A percentile compares a stretch with the other conserved stretches of the same genome.
Conservation (phyloP, 2,888 invertebrate genomes). For the Platycheirus rosarum region DNA sequence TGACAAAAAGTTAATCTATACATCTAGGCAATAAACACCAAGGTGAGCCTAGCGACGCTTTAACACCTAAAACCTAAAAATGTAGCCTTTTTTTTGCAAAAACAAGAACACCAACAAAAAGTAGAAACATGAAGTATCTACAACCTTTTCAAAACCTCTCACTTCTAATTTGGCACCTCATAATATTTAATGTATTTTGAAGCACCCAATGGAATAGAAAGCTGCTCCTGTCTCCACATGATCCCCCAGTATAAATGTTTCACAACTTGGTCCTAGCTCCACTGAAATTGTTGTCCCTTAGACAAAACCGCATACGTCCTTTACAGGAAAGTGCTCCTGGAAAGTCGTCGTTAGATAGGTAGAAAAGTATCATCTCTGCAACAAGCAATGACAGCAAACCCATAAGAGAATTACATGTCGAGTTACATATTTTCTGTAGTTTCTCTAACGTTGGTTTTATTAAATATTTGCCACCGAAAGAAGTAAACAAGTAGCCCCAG, state of each 20-base stretch:
- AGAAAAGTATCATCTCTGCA: conserved; percentile 56
- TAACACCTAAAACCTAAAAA: too few species aligned
- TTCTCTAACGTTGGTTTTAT: conserved; percentile 77
- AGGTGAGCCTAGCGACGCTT: too few species aligned
- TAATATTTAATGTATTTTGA: conserved; percentile 24
- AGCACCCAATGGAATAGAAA: conserved; percentile 29
- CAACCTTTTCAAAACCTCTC: background rate
- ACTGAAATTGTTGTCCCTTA: conserved; percentile 44
- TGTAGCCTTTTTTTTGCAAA: too few species aligned
- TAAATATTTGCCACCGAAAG: conserved; percentile 56
- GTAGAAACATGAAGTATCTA: too few species aligned
- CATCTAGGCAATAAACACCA: too few species aligned
- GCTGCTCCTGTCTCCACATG: conserved; percentile 37
- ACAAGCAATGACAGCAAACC: conserved; percentile 67
- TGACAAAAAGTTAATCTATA: too few species aligned
- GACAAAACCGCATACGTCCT: conserved; percentile 2
- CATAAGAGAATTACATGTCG: conserved; percentile 79
- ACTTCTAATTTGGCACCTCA: conserved; percentile 42
- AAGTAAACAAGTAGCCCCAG: conserved; percentile 51
- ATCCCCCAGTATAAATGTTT: conserved; percentile 31
- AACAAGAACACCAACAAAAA: too few species aligned
- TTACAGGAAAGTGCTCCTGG: background rate
- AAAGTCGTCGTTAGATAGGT: background rate
- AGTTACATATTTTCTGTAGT: conserved; percentile 77
- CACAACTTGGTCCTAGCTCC: conserved; percentile 46